A percentile compares a stretch with the other conserved stretches of the same genome.
Conservation (phyloP, 2,113 vertebrate species). For the Uropsilus gracilis region DNA sequence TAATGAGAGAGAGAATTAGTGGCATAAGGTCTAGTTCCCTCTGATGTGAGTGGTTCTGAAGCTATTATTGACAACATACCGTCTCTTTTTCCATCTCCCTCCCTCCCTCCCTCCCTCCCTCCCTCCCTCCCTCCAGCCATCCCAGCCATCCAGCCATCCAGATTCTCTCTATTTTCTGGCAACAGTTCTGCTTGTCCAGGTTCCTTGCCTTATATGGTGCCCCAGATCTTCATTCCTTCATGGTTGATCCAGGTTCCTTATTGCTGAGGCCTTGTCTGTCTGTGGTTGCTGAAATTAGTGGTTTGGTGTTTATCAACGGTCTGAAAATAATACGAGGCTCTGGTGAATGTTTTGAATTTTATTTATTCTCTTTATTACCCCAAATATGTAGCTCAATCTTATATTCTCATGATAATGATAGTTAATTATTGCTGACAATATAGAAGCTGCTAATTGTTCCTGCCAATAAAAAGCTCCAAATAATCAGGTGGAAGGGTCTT, state of each 20-base stretch:
- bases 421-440: neutral
- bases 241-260: neutral
- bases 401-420: neutral
- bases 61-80: neutral
- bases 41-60: neutral
- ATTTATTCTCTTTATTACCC: neutral
- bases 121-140: too few relatives aligned
- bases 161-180: neutral
- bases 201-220: neutral
- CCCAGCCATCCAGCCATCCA: neutral
- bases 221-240: neutral
- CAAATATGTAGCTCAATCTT: neutral
- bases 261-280: neutral
- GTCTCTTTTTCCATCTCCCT: too few relatives aligned
- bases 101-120: too few relatives aligned
- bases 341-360: neutral
- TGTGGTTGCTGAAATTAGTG: neutral
- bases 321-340: neutral
- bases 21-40: neutral
- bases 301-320: neutral
- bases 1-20: neutral
- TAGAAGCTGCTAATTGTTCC: neutral
- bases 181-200: neutral
- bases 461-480: neutral
- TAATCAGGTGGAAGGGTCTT: neutral